Evolutionary conservation across 2,888 invertebrate genomes (phyloP).

Genomic region (Ectemnius continuus): DNA sequence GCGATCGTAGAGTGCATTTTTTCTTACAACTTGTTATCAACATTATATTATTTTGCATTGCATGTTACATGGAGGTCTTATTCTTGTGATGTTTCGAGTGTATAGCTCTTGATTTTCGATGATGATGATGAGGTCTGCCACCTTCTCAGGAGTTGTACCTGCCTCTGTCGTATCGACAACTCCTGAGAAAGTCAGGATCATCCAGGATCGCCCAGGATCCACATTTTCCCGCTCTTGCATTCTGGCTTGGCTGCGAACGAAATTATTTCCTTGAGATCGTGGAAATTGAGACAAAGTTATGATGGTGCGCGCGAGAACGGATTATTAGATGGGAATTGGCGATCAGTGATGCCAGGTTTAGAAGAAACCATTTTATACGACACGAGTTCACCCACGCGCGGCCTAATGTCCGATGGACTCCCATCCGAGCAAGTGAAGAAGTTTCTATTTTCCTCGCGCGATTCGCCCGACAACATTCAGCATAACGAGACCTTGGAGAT

Average conservation of each 20-base stretch:
- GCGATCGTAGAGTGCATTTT: too few species aligned
- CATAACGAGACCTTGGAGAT: conserved; percentile 88
- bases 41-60: too few species aligned
- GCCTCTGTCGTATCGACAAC: too few species aligned
- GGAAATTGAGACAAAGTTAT: conserved; percentile 43
- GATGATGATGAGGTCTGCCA: too few species aligned
- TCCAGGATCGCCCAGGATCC: too few species aligned
- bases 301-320: conserved; percentile 54
- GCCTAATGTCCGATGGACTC: conserved; percentile 82
- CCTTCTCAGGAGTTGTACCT: too few species aligned
- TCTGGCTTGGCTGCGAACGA: conserved; percentile 16
- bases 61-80: too few species aligned
- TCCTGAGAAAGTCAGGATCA: too few species aligned
- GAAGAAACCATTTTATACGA: conserved; percentile 72
- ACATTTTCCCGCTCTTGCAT: conserved; percentile 12
- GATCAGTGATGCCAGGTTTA: conserved; percentile 75
- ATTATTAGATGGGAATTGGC: conserved; percentile 54
- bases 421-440: conserved; percentile 86
- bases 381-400: conserved; percentile 72
- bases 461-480: conserved; percentile 71
- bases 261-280: too few species aligned
- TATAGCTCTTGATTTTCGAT: too few species aligned
- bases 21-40: too few species aligned
- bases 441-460: conserved; percentile 88
- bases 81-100: too few species aligned